Evolutionary conservation across 2,113 vertebrate species (phyloP).

Genomic region (Syngnathus scovelli): DNA sequence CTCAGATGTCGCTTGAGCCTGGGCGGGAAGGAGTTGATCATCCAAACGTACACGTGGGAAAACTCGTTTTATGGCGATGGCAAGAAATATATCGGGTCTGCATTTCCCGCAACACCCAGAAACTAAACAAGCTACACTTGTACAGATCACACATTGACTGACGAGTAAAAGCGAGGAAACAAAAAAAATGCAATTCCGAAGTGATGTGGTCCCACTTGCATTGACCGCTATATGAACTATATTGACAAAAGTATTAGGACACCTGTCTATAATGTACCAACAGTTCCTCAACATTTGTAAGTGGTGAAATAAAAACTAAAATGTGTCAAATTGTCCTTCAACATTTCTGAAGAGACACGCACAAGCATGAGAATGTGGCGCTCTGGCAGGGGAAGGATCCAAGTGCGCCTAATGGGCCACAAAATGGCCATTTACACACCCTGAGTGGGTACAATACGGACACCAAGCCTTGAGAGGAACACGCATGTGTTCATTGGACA

Average conservation of each 20-base stretch:
- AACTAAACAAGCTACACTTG: background rate
- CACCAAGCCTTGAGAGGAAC: conserved; percentile 28
- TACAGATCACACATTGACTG: background rate
- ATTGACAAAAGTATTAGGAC: background rate
- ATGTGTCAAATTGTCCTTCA: conserved; percentile 18
- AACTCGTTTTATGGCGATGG: conserved; percentile 77
- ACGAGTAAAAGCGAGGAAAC: background rate
- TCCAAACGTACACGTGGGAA: conserved; percentile 88
- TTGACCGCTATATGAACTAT: background rate
- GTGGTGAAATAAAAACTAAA: background rate
- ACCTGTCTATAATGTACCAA: too few species aligned
- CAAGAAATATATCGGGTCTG: conserved; percentile 82
- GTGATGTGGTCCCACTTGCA: background rate
- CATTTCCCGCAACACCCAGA: conserved; percentile 72
- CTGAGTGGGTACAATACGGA: conserved; percentile 42
- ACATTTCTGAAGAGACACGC: conserved; percentile 8
- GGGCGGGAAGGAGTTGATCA: conserved; percentile 72
- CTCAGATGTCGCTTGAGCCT: conserved; percentile 82
- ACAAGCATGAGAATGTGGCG: conserved; percentile 47
- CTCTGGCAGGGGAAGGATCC: conserved; percentile 42
- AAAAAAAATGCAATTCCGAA: background rate
- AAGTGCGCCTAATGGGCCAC: conserved; percentile 60
- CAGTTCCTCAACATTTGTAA: background rate
- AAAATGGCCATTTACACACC: conserved; percentile 55
- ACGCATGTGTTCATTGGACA: conserved; percentile 50